These are phyloP conservation scores for Selene dorsalis DNA, from an alignment of 2,797 vertebrate genomes.

Conservation along the genomic window DNA sequence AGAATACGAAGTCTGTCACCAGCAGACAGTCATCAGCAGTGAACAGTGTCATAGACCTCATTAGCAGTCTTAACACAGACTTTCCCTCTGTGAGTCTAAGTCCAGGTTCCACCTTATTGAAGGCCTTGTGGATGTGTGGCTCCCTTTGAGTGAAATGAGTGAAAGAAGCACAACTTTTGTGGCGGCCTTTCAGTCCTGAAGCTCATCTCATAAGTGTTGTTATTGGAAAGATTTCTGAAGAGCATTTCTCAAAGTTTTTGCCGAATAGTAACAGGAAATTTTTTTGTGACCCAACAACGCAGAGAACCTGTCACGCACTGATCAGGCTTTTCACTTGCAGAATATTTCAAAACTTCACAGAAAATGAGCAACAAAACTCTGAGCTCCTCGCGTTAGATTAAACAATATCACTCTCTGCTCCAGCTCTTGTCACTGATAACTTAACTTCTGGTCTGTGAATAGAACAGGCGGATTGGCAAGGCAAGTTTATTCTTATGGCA, in stretches of 20 bases:
- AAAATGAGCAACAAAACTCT: not conserved
- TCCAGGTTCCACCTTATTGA: conserved; percentile 27
- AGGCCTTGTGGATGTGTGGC: conserved; percentile 22
- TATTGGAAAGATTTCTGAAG: not conserved
- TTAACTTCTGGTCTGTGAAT: not conserved
- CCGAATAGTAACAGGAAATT: conserved; percentile 8
- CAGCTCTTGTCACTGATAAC: not conserved
- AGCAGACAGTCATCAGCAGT: conserved; percentile 32
- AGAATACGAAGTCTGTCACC: conserved; percentile 31
- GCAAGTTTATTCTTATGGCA: no score
- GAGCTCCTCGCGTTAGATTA: not conserved
- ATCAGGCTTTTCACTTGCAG: not conserved
- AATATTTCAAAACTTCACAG: not conserved
- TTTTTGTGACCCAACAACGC: conserved; percentile 10
- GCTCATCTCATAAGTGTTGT: conserved; percentile 8
- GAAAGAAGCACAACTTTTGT: conserved; percentile 33
- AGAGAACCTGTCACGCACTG: not conserved
- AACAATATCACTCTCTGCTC: not conserved
- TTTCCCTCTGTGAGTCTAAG: no score
- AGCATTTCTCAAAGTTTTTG: conserved; percentile 8
- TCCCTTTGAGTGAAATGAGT: conserved; percentile 30
- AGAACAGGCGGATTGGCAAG: not conserved
- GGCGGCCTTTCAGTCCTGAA: conserved; percentile 2
- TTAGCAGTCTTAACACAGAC: no score
- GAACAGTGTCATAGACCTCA: conserved; percentile 3